Conservation (phyloP, 2,113 vertebrate genomes). For the Pholis gunnellus region DNA sequence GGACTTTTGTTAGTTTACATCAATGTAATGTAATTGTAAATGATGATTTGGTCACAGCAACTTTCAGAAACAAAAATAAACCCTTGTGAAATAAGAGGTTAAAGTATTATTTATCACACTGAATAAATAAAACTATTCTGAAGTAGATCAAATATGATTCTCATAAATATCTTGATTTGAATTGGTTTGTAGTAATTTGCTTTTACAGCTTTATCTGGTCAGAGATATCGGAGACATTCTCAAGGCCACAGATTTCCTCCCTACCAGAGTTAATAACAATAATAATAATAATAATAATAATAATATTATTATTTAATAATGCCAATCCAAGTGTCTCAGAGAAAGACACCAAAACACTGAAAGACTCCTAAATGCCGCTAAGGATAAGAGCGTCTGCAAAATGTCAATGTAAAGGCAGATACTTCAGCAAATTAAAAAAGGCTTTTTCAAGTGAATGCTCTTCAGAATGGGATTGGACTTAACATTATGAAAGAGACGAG, state of each 20-base stretch:
- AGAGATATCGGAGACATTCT: background rate
- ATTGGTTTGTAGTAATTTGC: background rate
- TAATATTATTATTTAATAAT: background rate
- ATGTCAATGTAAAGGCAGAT: conserved; percentile 26
- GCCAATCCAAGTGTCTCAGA: background rate
- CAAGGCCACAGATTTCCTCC: conserved; percentile 22
- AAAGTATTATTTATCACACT: background rate
- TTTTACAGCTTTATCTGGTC: background rate
- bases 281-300: background rate
- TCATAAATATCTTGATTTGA: background rate
- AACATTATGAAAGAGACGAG: conserved; percentile 52
- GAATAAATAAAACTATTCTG: background rate
- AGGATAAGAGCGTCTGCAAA: conserved; percentile 20
- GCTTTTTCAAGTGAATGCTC: conserved; percentile 37
- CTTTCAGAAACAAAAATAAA: background rate
- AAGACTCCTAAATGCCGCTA: background rate
- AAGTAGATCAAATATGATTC: background rate
- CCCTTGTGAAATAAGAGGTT: background rate
- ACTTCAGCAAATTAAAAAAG: conserved; percentile 20
- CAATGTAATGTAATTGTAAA: background rate
- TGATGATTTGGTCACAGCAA: background rate
- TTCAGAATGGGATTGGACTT: conserved; percentile 53
- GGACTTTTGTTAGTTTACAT: background rate
- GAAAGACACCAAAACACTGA: conserved; percentile 2
- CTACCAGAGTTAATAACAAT: background rate